Conservation (phyloP, 2,797 vertebrate species). For the Falco columbarius region DNA sequence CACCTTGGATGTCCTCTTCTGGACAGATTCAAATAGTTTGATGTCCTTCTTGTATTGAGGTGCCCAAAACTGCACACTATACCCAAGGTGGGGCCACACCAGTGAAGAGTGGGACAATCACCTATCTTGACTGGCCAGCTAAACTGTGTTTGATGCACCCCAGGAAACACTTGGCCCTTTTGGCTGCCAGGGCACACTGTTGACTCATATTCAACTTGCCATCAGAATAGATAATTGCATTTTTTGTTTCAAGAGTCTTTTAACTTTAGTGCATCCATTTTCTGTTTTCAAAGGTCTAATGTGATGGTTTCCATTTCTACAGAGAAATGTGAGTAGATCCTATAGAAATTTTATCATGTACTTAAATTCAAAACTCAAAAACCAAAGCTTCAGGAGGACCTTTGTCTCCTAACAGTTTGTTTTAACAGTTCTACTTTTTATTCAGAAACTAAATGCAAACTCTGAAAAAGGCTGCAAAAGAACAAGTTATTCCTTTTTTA, state of each 20-base stretch:
- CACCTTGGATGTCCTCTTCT: background rate
- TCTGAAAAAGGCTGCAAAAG: background rate
- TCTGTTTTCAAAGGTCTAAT: background rate
- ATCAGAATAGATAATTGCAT: background rate
- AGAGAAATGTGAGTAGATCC: background rate
- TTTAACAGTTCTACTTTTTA: background rate
- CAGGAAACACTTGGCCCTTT: accelerated
- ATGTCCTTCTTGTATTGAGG: background rate
- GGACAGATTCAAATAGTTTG: background rate
- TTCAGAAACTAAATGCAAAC: background rate
- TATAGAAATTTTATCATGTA: background rate
- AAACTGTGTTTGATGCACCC: background rate
- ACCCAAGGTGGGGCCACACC: accelerated
- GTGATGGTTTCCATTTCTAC: background rate
- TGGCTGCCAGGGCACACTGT: background rate
- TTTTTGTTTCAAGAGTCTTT: background rate
- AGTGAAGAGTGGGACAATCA: accelerated
- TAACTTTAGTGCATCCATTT: background rate
- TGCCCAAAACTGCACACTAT: background rate
- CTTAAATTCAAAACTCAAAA: background rate
- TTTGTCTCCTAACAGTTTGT: background rate
- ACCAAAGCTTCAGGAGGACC: background rate
- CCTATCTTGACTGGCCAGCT: accelerated
- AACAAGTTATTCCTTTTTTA: background rate
- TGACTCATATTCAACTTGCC: background rate